A percentile compares a stretch with the other conserved stretches of the same genome.
Evolutionary conservation across 2,797 vertebrate species (phyloP).

Genomic region (Cichlasoma orientale): DNA sequence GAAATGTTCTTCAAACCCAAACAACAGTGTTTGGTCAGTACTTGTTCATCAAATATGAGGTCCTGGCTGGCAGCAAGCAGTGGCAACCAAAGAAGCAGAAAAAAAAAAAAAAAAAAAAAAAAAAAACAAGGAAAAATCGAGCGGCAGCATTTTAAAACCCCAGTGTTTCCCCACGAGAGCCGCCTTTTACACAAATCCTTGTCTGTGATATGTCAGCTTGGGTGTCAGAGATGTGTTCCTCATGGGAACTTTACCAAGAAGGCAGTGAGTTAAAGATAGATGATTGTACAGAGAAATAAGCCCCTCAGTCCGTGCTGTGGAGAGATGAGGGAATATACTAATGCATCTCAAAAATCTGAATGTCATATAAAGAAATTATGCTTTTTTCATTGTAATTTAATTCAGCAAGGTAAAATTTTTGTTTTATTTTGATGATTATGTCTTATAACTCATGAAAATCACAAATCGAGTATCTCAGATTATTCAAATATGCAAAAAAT

Average conservation of each 20-base stretch:
- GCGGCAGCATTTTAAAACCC: neutral
- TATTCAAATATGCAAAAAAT: no score
- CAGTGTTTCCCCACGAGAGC: constrained; percentile 8
- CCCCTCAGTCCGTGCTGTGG: neutral
- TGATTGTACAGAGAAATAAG: neutral
- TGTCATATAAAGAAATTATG: neutral
- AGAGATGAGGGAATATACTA: neutral
- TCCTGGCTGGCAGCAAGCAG: neutral
- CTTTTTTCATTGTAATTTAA: neutral
- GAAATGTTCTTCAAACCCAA: neutral
- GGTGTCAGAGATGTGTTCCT: constrained; percentile 12
- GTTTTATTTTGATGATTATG: neutral
- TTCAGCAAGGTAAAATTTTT: neutral
- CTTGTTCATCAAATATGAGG: neutral
- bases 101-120: neutral
- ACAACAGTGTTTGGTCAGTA: neutral
- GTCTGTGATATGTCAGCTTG: constrained; percentile 32
- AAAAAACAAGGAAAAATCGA: neutral
- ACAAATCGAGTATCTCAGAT: no score
- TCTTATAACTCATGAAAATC: neutral
- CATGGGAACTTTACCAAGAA: constrained; percentile 6
- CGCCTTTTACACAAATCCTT: constrained; percentile 25
- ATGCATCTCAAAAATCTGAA: neutral
- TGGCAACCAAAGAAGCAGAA: neutral
- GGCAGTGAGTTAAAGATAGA: constrained; percentile 19